These are phyloP conservation scores for Thecophora atra DNA, from an alignment of 2,888 invertebrate species.

Conservation along the genomic window DNA sequence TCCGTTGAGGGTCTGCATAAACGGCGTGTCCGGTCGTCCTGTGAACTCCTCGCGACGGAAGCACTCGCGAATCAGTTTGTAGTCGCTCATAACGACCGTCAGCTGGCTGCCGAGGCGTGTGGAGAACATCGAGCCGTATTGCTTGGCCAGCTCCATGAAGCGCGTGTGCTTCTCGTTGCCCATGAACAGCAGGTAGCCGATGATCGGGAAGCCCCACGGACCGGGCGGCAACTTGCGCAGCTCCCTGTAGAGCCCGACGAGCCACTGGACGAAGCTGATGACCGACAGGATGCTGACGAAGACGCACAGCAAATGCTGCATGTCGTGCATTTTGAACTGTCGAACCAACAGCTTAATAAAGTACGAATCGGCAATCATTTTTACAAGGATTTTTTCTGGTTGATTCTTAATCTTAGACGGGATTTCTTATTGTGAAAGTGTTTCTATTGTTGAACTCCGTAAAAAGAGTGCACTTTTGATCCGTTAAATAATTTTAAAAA, in stretches of 20 bases:
- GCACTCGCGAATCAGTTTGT: constrained; percentile 84
- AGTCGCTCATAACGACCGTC: constrained; percentile 86
- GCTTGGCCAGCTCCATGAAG: constrained; percentile 78
- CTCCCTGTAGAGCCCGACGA: constrained; percentile 59
- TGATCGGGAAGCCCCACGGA: constrained; percentile 85
- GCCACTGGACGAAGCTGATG: constrained; percentile 64
- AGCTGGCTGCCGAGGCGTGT: constrained; percentile 83
- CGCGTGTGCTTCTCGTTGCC: constrained; percentile 79
- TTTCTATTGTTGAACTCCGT: neutral
- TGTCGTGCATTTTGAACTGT: constrained; percentile 58
- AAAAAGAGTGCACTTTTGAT: no score
- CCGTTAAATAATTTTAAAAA: no score
- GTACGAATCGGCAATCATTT: constrained; percentile 60
- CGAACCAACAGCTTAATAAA: constrained; percentile 60
- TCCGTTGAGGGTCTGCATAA: constrained; percentile 86
- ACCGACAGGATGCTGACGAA: constrained; percentile 58
- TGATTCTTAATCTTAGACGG: neutral
- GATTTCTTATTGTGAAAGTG: neutral
- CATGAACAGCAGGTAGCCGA: constrained; percentile 85
- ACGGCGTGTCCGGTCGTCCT: constrained; percentile 85
- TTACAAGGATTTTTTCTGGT: constrained; percentile 33
- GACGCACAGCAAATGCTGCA: constrained; percentile 60
- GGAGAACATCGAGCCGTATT: constrained; percentile 84
- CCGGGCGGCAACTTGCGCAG: constrained; percentile 79
- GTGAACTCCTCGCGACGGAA: constrained; percentile 88